Evolutionary conservation across 2,797 vertebrate species (phyloP).

Genomic region (Typhlichthys subterraneus): DNA sequence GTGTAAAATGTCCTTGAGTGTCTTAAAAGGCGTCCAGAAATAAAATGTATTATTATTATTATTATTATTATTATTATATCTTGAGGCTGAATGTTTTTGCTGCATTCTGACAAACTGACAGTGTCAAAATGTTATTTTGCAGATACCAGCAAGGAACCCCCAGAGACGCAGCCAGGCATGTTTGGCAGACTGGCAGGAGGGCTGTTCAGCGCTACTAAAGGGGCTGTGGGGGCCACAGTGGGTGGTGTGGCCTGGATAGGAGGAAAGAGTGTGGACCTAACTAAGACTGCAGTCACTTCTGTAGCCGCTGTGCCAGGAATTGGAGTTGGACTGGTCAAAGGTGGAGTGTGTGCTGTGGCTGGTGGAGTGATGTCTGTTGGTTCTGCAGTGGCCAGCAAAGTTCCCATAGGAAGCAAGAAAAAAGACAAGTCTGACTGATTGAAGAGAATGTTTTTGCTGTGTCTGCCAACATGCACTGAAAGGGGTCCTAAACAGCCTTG

Average conservation of each 20-base stretch:
- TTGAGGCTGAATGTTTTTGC: not conserved
- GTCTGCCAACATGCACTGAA: constrained; percentile 30
- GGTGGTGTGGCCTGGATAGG: constrained; percentile 94
- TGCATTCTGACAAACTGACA: not conserved
- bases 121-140: constrained; percentile 29
- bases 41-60: too few relatives aligned
- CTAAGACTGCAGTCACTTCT: constrained; percentile 89
- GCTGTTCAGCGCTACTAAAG: constrained; percentile 91
- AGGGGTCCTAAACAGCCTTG: constrained; percentile 23
- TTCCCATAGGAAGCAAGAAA: constrained; percentile 93
- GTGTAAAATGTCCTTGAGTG: too few relatives aligned
- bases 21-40: too few relatives aligned
- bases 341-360: constrained; percentile 89
- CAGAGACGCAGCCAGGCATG: constrained; percentile 88
- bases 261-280: constrained; percentile 91
- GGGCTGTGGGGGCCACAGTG: constrained; percentile 91
- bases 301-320: constrained; percentile 89
- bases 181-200: constrained; percentile 90
- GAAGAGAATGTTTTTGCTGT: constrained; percentile 20
- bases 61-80: too few relatives aligned
- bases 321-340: constrained; percentile 93
- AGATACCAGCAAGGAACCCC: constrained; percentile 90
- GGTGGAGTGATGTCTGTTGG: constrained; percentile 91
- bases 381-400: constrained; percentile 91
- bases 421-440: constrained; percentile 98